Evolutionary conservation across 2,888 invertebrate genomes (phyloP), one percentile per base, ranked within the genome.

Genomic region (Venustoraphidia nigricollis): DNA sequence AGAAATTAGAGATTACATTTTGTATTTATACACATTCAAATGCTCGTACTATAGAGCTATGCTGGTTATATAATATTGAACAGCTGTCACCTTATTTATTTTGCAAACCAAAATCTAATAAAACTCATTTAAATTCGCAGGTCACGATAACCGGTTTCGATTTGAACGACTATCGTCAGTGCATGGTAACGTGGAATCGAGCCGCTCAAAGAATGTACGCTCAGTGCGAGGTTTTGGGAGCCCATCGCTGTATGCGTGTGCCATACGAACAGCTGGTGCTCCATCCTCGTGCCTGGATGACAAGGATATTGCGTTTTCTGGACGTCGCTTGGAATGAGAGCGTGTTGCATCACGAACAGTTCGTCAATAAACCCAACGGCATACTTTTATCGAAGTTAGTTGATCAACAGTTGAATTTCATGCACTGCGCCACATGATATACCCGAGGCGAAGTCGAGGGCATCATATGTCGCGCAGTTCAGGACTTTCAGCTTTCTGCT

Each of bases 241-340:
- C 76, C 49, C 70, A 73, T 46, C 76, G 79, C 58, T 95, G 94
- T 69, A 73, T 95, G 59, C 71, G 81, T 61, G 90, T 98, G 50
- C 91, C 92, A 62, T 98, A 98, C 70, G 97, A 98, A 71, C 90
- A 95, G 69, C 76, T 98, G 60, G 96, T 97, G 58, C 76, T 98
- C 57, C 92, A 93, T 70, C 97, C 97, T 9, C 80, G 80, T 53
- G 75, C 78, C 54, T 89, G 91, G 79, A 82, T 97, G 86, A 78
- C 81, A 55, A 79, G 81, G 62, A 90, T 96, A 60, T 75, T 95
- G 35, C 71, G 73, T 55, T 98, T 95, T 70, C 76, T 98, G 53
- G 85, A 85, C 56, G 76, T 98, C 57, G 89, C 89, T 37, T 98
- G 97, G 97, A 83, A 91, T 70, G 89, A 91, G 55, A 83, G 89